Conservation (phyloP, 2,888 invertebrate species). For the Chelonus formosanus region DNA sequence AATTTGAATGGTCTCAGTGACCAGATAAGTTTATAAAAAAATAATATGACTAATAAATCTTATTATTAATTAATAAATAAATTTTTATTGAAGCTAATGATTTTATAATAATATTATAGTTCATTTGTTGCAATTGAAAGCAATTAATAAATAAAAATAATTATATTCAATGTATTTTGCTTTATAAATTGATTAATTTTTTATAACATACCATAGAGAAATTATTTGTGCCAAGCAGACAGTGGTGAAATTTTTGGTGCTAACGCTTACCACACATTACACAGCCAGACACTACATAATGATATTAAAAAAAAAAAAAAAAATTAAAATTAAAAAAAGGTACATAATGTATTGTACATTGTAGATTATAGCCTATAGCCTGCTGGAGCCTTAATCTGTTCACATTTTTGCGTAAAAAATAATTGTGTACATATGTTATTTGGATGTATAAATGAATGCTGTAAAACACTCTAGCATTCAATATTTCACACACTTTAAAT, state of each 20-base stretch:
- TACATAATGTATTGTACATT: constrained; percentile 64
- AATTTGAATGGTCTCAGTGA: constrained; percentile 6
- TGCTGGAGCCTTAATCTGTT: constrained; percentile 66
- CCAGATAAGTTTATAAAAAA: constrained; percentile 1
- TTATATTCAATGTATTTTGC: constrained; percentile 30
- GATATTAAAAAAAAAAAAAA: constrained; percentile 31
- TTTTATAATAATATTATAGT: constrained; percentile 52
- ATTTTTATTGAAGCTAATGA: constrained; percentile 54
- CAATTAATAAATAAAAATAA: constrained; percentile 43
- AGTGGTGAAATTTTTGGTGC: constrained; percentile 59
- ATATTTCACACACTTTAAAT: constrained; percentile 48
- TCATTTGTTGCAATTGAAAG: constrained; percentile 48
- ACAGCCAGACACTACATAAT: constrained; percentile 59
- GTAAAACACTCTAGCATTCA: constrained; percentile 54
- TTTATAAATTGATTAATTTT: constrained; percentile 26
- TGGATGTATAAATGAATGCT: constrained; percentile 58
- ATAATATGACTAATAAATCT: not conserved
- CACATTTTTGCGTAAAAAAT: constrained; percentile 60
- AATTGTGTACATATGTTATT: constrained; percentile 65
- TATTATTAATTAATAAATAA: not conserved
- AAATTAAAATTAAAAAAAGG: constrained; percentile 50
- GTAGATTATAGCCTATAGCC: constrained; percentile 64
- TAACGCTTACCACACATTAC: constrained; percentile 63
- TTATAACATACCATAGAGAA: constrained; percentile 27
- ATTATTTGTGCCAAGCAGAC: constrained; percentile 44